phyloP scores from a whole-genome alignment of 1,140 invertebrate genomes.

The Metaphire vulgaris region DNA sequence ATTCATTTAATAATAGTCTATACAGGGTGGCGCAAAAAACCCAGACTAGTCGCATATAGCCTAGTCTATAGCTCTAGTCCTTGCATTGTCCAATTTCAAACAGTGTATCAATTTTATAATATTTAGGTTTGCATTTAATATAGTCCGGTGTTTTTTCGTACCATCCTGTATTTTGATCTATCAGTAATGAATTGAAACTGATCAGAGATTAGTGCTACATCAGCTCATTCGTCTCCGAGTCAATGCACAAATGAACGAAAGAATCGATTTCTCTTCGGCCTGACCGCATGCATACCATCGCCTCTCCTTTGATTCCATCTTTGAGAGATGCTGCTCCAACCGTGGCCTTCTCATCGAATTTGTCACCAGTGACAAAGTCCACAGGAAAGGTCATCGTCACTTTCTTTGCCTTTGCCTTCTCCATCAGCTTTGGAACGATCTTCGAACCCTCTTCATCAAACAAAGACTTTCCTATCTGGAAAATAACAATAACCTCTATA shows the following conservation, averaged over 20 bases:
- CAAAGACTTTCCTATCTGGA: conserved; percentile 82
- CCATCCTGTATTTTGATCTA: neutral
- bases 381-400: conserved; percentile 90
- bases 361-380: conserved; percentile 92
- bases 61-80: neutral
- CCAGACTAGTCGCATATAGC: neutral
- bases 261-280: neutral
- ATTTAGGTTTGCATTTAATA: neutral
- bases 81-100: neutral
- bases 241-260: neutral
- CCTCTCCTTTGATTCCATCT: conserved; percentile 79
- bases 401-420: conserved; percentile 85
- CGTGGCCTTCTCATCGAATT: conserved; percentile 85
- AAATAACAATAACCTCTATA: conserved; percentile 15
- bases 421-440: conserved; percentile 80
- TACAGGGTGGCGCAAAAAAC: neutral
- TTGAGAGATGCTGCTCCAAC: conserved; percentile 70
- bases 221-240: neutral
- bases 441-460: conserved; percentile 92
- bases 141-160: neutral
- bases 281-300: conserved; percentile 58
- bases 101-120: neutral
- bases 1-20: neutral
- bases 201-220: neutral
- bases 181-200: neutral